Evolutionary conservation across 1,140 invertebrate genomes (phyloP), one percentile per base, ranked within the genome.

Genomic region (Drosophila insularis): DNA sequence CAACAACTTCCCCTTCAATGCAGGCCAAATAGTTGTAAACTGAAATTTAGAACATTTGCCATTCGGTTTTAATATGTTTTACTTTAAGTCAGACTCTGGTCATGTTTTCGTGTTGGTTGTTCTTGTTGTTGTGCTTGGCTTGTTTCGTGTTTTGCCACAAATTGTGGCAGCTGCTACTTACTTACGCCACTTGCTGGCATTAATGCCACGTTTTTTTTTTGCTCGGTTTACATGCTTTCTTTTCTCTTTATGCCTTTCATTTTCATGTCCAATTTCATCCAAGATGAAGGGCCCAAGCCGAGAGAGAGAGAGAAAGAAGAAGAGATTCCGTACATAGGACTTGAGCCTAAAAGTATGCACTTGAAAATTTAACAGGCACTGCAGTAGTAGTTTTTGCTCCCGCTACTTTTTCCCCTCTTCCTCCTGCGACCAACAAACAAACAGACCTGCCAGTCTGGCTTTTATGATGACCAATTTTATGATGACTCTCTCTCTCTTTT

Each of bases 151-250:
- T 70, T 60, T 50, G 60, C 80, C 55, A 46, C 59, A 79, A 77
- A 80, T 72, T 89, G 84, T 84, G 80, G 73, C 77, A 89, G 85
- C 80, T 89, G 84, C 84, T 89, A 84, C 84, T 84, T 84, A 78
- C 65, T 84, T 84, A 78, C 65, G 84, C 82, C 79, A 86, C 81
- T 85, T 85, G 78, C 81, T 81, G 70, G 73, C 74, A 77, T 77
- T 77, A 77, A 54, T 64, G 75, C 62, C 75, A 71, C 73, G 55
- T 76, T 77, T 50, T 50, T 46, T 46, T 50, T 50, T 46, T 19
- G 17, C 14, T 19, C 17, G 8, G 35, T 37, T 37, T 37, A 13
- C 35, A 37, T 37, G 56, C 19, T 65, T 55, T 74, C 27, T 59
- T 53, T 58, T 56, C 58, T 61, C 53, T 70, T 63, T 68, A 71